Percentiles rank a stretch among this genome's conserved stretches.
phyloP scores from a whole-genome alignment of 2,888 invertebrate species.

The Diplazon laetatorius region DNA sequence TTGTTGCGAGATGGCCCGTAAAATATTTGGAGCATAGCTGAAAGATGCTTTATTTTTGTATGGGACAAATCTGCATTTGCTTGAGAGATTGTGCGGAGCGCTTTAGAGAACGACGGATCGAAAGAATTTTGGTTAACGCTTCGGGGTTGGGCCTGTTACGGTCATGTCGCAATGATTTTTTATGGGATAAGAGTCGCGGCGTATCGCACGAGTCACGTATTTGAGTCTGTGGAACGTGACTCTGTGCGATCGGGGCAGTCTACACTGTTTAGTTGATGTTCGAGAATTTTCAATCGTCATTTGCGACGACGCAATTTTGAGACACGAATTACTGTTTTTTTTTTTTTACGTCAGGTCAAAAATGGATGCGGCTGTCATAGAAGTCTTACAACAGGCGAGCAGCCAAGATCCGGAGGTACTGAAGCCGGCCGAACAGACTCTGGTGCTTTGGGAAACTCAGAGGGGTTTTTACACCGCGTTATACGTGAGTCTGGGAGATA shows the following conservation, averaged over 20 bases:
- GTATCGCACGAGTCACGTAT: constrained; percentile 31
- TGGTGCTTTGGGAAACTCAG: constrained; percentile 94
- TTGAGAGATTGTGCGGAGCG: background rate
- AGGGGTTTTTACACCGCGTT: constrained; percentile 94
- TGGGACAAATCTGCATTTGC: background rate
- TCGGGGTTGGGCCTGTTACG: background rate
- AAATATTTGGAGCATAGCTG: background rate
- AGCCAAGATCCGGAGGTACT: constrained; percentile 92
- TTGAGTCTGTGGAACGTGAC: constrained; percentile 41
- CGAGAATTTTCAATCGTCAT: background rate
- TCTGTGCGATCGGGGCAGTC: background rate
- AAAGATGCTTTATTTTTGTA: background rate
- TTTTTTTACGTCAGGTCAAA: constrained; percentile 64
- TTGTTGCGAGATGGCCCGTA: constrained; percentile 9
- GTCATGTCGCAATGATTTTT: background rate
- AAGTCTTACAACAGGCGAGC: constrained; percentile 91
- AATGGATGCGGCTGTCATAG: constrained; percentile 88
- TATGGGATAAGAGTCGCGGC: too few species aligned
- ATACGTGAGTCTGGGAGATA: constrained; percentile 84
- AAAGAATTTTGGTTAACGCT: background rate
- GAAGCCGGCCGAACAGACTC: constrained; percentile 93
- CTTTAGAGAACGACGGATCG: background rate
- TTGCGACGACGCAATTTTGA: background rate
- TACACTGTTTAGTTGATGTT: background rate
- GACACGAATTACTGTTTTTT: background rate